Base-by-base conservation (phyloP, 2,797 vertebrate genomes). In the Sebastolobus alascanus region DNA sequence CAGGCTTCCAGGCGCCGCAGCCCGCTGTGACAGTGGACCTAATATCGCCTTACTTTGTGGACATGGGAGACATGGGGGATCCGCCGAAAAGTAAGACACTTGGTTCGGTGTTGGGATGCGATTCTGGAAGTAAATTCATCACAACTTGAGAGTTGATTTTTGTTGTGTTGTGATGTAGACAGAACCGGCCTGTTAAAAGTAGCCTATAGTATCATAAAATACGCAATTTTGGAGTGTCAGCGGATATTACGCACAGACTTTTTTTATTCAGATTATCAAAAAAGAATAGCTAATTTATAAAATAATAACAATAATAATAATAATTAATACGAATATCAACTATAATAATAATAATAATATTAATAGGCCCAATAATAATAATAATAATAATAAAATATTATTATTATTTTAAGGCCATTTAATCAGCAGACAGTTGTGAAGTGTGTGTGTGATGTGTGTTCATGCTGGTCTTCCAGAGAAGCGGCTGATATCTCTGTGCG, bases 61-160 rank as follows among this genome's bases (percentile, higher is more conserved):
- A 97, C 94, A 99, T 99, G 98, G 98, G 98, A 97, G 98, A 99
- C 95, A 99, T 99, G 98, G 98, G 98, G 95, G 98, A 99, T 92
- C 98, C 98, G 93, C 98, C 97, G 95, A 99, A 99, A 98, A 99
- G 98, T 99, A 98, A 99, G 98, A 95, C 85, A 80, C 59, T 73
- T 54, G 40, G 16, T 38, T n/a, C 58, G 68, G 43, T 59, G 50
- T 22, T 20, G 61, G 35, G 67, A 25, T 5, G 67, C 59, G 29
- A 38, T 18, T 10, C 9, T 73, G 66, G 68, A 56, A 69, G 46
- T 27, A 31, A 55, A 64, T 71, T 37, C 18, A 6, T 52, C 43
- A 0, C 37, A 80, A 58, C 6, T 81, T 75, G 10, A 67, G 59
- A 75, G 72, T 54, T 83, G 18, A 73, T 63, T 66, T 66, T 58